Conservation (phyloP, 2,113 vertebrate species). For the Epinephelus moara region DNA sequence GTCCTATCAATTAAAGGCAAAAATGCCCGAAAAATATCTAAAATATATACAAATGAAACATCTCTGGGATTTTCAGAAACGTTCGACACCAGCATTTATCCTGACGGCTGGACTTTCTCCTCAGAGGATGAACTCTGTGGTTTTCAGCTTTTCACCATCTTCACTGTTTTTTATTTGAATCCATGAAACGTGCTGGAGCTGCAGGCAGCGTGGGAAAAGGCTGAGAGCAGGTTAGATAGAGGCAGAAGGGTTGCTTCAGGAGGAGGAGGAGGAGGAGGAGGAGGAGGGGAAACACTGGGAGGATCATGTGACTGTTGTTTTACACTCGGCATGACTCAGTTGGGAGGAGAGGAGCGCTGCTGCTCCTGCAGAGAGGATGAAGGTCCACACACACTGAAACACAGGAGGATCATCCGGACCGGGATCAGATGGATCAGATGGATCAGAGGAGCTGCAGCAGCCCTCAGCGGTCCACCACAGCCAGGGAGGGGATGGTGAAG, state of each 20-base stretch:
- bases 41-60: too few species aligned
- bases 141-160: background rate
- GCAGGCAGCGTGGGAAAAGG: constrained; percentile 28
- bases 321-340: constrained; percentile 17
- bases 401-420: background rate
- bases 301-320: constrained; percentile 53
- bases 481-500: constrained; percentile 42
- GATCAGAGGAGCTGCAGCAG: constrained; percentile 7
- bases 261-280: background rate
- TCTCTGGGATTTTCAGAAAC: too few species aligned
- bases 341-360: constrained; percentile 12
- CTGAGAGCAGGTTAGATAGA: background rate
- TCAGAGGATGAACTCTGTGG: too few species aligned
- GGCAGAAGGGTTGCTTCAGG: background rate
- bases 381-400: constrained; percentile 3
- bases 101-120: too few species aligned
- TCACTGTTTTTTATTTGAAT: background rate
- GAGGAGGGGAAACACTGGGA: background rate
- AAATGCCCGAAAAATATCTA: too few species aligned
- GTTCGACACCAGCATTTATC: too few species aligned
- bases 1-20: too few species aligned
- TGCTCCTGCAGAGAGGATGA: constrained; percentile 17
- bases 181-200: background rate
- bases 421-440: constrained; percentile 14
- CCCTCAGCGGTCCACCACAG: background rate